phyloP scores from a whole-genome alignment of 2,888 invertebrate genomes.

The Idaea biselata region DNA sequence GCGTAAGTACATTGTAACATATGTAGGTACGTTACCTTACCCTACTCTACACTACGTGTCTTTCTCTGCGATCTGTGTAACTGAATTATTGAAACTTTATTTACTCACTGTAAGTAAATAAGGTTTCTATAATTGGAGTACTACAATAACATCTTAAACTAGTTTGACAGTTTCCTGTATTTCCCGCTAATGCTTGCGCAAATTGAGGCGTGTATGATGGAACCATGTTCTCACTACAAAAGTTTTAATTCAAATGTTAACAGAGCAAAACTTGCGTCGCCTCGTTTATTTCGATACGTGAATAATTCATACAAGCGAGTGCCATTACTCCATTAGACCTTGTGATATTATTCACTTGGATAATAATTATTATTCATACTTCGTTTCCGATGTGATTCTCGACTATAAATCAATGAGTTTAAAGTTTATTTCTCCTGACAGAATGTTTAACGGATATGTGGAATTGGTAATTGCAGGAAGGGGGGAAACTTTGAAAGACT shows the following conservation, averaged over 20 bases:
- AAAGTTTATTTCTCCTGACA: slow-evolving; percentile 12
- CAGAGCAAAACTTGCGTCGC: slow-evolving; percentile 43
- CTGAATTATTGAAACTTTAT: no score
- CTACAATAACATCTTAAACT: neutral
- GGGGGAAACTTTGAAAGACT: slow-evolving; percentile 43
- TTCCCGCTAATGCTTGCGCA: neutral
- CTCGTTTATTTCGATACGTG: slow-evolving; percentile 45
- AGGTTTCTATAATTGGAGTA: no score
- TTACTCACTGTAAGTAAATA: no score
- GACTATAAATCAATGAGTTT: slow-evolving; percentile 15
- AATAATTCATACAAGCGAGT: slow-evolving; percentile 50
- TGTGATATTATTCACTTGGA: slow-evolving; percentile 47
- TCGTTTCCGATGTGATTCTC: slow-evolving; percentile 11
- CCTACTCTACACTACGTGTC: no score
- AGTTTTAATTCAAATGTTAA: slow-evolving; percentile 51
- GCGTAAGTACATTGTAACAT: no score
- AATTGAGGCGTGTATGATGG: neutral
- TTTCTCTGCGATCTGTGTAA: no score
- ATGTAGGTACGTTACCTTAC: no score
- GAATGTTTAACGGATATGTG: slow-evolving; percentile 35
- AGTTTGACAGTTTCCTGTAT: neutral
- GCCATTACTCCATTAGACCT: slow-evolving; percentile 48
- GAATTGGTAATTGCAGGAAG: slow-evolving; percentile 40
- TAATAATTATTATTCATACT: slow-evolving; percentile 29
- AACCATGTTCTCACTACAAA: slow-evolving; percentile 21